phyloP scores from a whole-genome alignment of 1,140 invertebrate species.

The Drosophila nannoptera region DNA sequence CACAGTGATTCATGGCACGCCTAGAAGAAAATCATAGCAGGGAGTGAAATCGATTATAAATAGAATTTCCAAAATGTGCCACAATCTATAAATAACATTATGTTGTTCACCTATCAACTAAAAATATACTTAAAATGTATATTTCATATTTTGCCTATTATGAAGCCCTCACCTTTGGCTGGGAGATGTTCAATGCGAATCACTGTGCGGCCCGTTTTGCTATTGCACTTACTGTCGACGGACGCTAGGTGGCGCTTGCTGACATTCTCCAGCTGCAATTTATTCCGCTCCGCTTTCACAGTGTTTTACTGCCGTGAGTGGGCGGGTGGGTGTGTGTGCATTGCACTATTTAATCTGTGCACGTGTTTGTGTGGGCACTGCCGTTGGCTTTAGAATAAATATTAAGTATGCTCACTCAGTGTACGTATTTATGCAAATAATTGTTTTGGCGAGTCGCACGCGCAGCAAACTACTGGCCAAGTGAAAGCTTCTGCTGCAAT shows the following conservation, averaged over 20 bases:
- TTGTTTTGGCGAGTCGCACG: slow-evolving; percentile 65
- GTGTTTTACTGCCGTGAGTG: not conserved
- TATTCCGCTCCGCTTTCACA: slow-evolving; percentile 42
- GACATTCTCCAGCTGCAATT: slow-evolving; percentile 58
- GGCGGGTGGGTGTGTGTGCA: slow-evolving; percentile 18
- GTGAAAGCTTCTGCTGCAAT: slow-evolving; percentile 61
- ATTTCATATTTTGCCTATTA: not conserved
- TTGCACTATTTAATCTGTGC: slow-evolving; percentile 22
- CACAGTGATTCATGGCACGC: slow-evolving; percentile 14
- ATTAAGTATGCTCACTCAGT: slow-evolving; percentile 42
- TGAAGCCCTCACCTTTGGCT: not conserved
- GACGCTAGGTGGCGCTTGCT: slow-evolving; percentile 51
- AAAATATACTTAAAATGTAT: not conserved
- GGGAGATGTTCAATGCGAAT: not conserved
- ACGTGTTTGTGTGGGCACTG: slow-evolving; percentile 21
- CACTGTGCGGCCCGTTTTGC: slow-evolving; percentile 15
- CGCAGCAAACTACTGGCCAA: slow-evolving; percentile 42
- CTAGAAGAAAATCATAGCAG: not conserved
- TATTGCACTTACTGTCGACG: slow-evolving; percentile 31
- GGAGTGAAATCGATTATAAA: not conserved
- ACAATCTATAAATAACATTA: too few relatives aligned
- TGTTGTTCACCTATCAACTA: too few relatives aligned
- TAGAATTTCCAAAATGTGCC: too few relatives aligned
- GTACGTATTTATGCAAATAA: slow-evolving; percentile 66
- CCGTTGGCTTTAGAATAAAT: slow-evolving; percentile 67